Evolutionary conservation across 2,797 vertebrate species (phyloP), one percentile per base, ranked within the genome.

Genomic region (Macropodus opercularis): DNA sequence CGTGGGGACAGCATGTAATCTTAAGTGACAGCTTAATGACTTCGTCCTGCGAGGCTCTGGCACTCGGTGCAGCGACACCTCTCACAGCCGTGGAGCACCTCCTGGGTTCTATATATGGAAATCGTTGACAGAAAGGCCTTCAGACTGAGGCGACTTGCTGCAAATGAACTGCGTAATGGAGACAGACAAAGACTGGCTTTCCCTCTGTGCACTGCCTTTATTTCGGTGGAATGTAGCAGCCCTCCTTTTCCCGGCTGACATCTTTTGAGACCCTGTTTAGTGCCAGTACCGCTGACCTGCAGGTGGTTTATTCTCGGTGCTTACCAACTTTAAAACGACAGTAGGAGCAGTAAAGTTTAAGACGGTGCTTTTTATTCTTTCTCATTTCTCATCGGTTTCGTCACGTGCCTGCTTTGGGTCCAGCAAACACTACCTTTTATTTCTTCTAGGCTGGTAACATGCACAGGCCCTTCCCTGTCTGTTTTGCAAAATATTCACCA

Each of bases 21-120:
- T 87, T 86, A 83, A 88, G 80, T 87, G 89, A 91, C 90, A 87
- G 81, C 72, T 79, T 90, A 90, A 91, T 90, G 87, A 90, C 83
- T 87, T 79, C 54, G 81, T 84, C 88, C 81, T 82, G 76, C 76
- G 54, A 48, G 53, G 77, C 77, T 76, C 71, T 82, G 81, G 75
- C 80, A 53, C 67, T 78, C 19, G 6, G 66, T 38, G 60, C 76
- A 59, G 77, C 69, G 73, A 85, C 83, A 84, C 83, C 83, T 87
- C 79, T 71, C 31, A 10, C 65, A 79, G 69, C 57, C 56, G 24
- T 61, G 2, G 67, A 76, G 74, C 80, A 63, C 69, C 80, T 80
- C 79, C 80, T 70, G 63, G 57, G 65, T 83, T 86, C 85, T 87
- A 88, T 87, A 89, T 87, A 85, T 88, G 84, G 83, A 87, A 83